phyloP scores from a whole-genome alignment of 2,888 invertebrate genomes.

The Agrenia bidenticulata region DNA sequence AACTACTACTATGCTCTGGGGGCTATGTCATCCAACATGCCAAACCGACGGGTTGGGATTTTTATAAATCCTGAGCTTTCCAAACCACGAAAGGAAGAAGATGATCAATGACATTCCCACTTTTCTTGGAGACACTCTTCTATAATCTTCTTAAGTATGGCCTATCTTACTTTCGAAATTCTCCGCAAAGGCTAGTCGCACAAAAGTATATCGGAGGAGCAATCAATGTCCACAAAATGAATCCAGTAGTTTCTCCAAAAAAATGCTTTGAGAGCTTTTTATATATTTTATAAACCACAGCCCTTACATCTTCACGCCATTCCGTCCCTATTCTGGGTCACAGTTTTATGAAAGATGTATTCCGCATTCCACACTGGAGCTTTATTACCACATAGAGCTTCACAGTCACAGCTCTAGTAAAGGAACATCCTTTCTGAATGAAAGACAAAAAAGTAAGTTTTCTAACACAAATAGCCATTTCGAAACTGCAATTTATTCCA shows the following conservation, averaged over 20 bases:
- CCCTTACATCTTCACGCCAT: neutral
- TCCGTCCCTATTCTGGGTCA: neutral
- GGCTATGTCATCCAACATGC: neutral
- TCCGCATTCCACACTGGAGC: too few relatives aligned
- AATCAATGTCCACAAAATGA: slow-evolving; percentile 7
- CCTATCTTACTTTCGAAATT: neutral
- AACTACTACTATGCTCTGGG: neutral
- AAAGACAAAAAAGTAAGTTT: too few relatives aligned
- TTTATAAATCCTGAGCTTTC: slow-evolving; percentile 23
- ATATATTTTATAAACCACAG: neutral
- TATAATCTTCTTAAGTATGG: slow-evolving; percentile 12
- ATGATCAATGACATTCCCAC: slow-evolving; percentile 20
- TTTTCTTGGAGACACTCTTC: slow-evolving; percentile 11
- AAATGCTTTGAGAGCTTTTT: neutral
- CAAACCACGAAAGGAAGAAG: slow-evolving; percentile 16
- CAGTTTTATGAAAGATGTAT: neutral
- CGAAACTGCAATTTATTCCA: too few relatives aligned
- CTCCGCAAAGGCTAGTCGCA: neutral
- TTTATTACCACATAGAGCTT: too few relatives aligned
- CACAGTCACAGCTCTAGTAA: too few relatives aligned
- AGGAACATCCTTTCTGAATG: too few relatives aligned
- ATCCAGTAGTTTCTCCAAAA: neutral
- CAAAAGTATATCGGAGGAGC: neutral
- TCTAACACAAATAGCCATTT: too few relatives aligned
- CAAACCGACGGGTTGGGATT: slow-evolving; percentile 5